Evolutionary conservation across 1,140 invertebrate species (phyloP).

Genomic region (Nomia melanderi): DNA sequence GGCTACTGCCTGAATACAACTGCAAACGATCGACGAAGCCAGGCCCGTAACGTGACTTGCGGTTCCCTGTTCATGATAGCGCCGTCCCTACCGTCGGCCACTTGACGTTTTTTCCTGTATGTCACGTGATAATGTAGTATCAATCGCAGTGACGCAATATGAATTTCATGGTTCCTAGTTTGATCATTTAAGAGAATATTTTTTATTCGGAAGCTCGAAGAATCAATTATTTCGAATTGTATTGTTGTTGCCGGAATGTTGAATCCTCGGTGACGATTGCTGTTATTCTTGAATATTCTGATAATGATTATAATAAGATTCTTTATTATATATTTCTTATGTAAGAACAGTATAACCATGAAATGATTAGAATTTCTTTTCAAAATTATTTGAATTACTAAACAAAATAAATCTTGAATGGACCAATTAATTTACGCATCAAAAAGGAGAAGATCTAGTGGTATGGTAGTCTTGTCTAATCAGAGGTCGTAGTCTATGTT

Average conservation of each 20-base stretch:
- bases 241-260: no score
- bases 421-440: background rate
- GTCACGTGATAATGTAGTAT: background rate
- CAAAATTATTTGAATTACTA: no score
- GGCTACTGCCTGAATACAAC: constrained; percentile 69
- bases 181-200: no score
- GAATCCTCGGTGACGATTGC: no score
- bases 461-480: background rate
- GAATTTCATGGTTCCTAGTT: background rate
- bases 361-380: background rate
- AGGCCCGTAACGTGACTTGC: constrained; percentile 29
- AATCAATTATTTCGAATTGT: no score
- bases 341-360: background rate
- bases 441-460: background rate
- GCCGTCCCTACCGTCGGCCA: background rate
- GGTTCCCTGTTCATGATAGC: background rate
- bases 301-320: background rate
- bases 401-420: no score
- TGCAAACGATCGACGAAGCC: constrained; percentile 44
- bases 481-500: background rate
- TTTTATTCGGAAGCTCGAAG: no score
- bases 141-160: background rate
- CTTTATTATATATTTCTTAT: no score
- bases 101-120: background rate
- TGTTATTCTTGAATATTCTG: no score